Base-by-base conservation (phyloP, 2,888 invertebrate species). In the Eubasilissa splendida region DNA sequence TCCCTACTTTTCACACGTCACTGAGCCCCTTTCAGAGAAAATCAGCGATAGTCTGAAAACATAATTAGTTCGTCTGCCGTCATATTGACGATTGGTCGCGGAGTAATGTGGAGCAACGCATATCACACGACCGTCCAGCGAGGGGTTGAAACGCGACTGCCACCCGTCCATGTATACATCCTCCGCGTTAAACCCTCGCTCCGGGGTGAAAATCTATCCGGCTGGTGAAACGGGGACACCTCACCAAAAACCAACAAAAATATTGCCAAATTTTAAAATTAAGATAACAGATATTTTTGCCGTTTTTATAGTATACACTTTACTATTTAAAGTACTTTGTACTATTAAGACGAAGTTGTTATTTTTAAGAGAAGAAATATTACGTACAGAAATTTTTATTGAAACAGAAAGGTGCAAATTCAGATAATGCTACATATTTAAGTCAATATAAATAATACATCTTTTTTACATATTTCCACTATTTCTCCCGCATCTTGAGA, bases 71-170 rank as follows among this genome's bases (percentile, higher is more conserved):
- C n/a, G 11, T 63, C 11, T 7, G 63, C 11, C 31, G 63, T 63
- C 63, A 63, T 63, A 63, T 63, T 63, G 63, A 63, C 63, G 63
- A 63, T 63, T 63, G 5, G 31, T 63, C 31, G 31, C 63, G 9
- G 63, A 31, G 42, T 10, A 33, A 31, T 11, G 31, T 7, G 31
- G 33, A 12, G 63, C 63, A 31, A 63, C 11, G 31, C 63, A 63
- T 63, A 12, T 33, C 11, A 31, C 33, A 63, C 63, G 42, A 63
- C 63, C 63, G 31, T 63, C 33, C 11, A 33, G 12, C 63, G 42
- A 33, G 63, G 63, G 33, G 33, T 63, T 63, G 63, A 42, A 5
- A 63, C 63, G 63, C 33, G 63, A 63, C 63, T 63, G 63, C 12
- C 63, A 63, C 42, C 42, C 63, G 63, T 63, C 31, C 63, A 63